Conservation (phyloP, 2,113 vertebrate species). For the Brachypteracias leptosomus region DNA sequence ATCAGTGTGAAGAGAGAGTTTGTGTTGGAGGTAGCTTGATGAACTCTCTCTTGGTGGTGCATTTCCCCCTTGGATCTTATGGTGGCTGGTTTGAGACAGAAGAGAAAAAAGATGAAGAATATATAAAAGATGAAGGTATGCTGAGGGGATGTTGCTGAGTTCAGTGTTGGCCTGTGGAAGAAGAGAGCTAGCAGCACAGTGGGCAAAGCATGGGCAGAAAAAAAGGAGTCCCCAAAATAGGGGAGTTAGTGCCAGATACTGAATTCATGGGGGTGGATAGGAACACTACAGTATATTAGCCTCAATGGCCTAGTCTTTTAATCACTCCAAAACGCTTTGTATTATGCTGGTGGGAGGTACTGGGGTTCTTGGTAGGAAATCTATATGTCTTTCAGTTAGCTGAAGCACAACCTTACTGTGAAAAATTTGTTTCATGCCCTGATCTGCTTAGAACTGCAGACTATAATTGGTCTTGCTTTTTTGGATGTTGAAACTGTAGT, state of each 20-base stretch:
- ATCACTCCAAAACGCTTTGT: not conserved
- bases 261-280: not conserved
- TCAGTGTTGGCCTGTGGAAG: too few relatives aligned
- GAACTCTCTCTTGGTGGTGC: too few relatives aligned
- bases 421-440: not conserved
- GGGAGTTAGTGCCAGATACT: not conserved
- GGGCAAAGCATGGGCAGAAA: not conserved
- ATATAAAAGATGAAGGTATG: too few relatives aligned
- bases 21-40: too few relatives aligned
- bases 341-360: not conserved
- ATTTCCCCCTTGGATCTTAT: too few relatives aligned
- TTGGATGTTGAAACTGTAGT: not conserved
- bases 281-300: not conserved
- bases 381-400: not conserved
- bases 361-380: not conserved
- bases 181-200: too few relatives aligned
- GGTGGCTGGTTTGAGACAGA: too few relatives aligned
- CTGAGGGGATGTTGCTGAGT: too few relatives aligned
- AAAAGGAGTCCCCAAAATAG: not conserved
- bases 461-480: slow-evolving; percentile 48
- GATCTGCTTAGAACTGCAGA: not conserved
- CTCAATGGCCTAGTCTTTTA: not conserved
- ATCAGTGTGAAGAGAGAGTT: too few relatives aligned
- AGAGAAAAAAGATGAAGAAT: too few relatives aligned
- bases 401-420: not conserved